Percentiles rank a stretch among this genome's conserved stretches.
Conservation (phyloP, 2,797 vertebrate genomes). For the Heteromormyrus szaboi region DNA sequence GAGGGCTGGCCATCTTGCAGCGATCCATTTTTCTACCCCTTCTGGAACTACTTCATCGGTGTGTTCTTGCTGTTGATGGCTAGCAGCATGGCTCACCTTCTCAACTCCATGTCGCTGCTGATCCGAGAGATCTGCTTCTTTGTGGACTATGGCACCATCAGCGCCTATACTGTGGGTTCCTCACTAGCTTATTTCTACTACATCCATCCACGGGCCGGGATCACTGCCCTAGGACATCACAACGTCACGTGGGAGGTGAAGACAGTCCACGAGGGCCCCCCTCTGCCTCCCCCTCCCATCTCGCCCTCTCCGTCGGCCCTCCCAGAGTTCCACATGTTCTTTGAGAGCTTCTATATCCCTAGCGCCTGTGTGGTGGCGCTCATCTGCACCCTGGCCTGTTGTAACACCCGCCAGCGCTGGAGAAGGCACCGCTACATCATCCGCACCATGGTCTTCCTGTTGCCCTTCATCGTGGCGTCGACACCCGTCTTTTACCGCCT, state of each 20-base stretch:
- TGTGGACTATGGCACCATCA: constrained; percentile 65
- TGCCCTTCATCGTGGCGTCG: constrained; percentile 66
- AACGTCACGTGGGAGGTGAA: constrained; percentile 30
- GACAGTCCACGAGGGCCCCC: constrained; percentile 7
- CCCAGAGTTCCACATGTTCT: constrained; percentile 43
- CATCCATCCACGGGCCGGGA: constrained; percentile 56
- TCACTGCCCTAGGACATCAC: constrained; percentile 26
- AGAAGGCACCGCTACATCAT: constrained; percentile 63
- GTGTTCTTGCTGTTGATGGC: constrained; percentile 65
- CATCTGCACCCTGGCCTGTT: constrained; percentile 68
- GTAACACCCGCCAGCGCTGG: constrained; percentile 67
- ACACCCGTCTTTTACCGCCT: constrained; percentile 68
- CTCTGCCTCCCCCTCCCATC: not conserved
- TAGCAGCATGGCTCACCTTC: constrained; percentile 64
- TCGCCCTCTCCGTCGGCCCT: constrained; percentile 16
- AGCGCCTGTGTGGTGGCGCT: constrained; percentile 60
- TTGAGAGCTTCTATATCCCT: constrained; percentile 65
- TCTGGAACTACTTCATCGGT: constrained; percentile 68
- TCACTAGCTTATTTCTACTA: constrained; percentile 59
- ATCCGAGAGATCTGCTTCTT: constrained; percentile 65
- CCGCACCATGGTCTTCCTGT: constrained; percentile 68
- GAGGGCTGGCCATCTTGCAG: constrained; percentile 35
- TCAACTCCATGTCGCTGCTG: constrained; percentile 71
- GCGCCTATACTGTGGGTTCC: constrained; percentile 59
- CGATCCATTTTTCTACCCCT: constrained; percentile 61